Base-by-base conservation (phyloP, 2,113 vertebrate species). In the Cebus imitator region DNA sequence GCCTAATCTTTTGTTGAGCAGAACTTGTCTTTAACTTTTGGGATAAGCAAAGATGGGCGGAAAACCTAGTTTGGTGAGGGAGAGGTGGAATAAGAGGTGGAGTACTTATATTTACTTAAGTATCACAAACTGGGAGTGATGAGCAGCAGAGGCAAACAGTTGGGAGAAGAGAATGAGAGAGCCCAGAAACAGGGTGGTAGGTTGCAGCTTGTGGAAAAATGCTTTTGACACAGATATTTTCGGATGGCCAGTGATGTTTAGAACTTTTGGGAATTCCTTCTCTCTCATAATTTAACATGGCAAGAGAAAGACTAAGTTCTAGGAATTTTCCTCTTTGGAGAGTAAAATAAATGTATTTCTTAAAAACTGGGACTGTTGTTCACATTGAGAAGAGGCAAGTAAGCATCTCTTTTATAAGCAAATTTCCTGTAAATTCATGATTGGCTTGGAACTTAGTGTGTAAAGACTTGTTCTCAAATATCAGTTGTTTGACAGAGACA, bases 351-450 rank as follows among this genome's bases (percentile, higher is more conserved):
- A 92, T 27, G 8, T 55, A 21, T 37, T 68, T 92, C 78, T 89
- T 25, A 93, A 85, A 96, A 89, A 35, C 5, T 90, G 32, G 11
- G 40, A 90, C 18, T 93, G 27, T 82, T 85, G 37, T 64, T 17
- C 84, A 45, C n/a, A 89, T 35, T 68, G 16, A 81, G 81, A 50
- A 68, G 76, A 58, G 58, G 35, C 21, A 35, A 40, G 20, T 89
- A 57, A 80, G 52, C 17, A 86, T 37, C 35, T 45, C 18, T 50
- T 21, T 76, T 58, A 68, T 27, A 90, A 89, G 55, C 61, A 45
- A 90, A 89, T 87, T 94, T 92, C 93, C 23, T 89, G 43, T 84
- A 87, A 91, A 93, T 89, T 89, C 37, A 93, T 78, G 58, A 85
- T 52, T 75, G 37, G 78, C 3, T 52, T 88, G 32, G 45, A 93